Base-by-base conservation (phyloP, 2,888 invertebrate genomes). In the Dryobotodes eremita region DNA sequence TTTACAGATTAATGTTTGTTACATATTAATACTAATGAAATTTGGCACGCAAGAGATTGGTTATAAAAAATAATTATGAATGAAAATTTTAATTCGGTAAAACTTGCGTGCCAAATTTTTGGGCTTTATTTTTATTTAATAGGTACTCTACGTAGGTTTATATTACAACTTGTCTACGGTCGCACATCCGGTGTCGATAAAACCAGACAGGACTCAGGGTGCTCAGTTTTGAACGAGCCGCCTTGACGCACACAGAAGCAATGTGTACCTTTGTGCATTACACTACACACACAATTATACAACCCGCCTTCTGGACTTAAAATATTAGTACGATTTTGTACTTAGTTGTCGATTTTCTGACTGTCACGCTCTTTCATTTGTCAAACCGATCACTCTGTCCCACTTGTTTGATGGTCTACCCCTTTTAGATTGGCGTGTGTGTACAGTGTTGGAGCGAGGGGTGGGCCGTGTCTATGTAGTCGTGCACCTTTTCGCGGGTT, bases 341-440 rank as follows among this genome's bases (percentile, higher is more conserved):
- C 53, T 17, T 10, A 50, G 72, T 26, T 65, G 26, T 13, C n/a
- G 20, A 78, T 50, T 26, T 26, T 10, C 17, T 46, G 1, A 2
- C 36, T 75, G 36, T 75, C 75, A 36, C 75, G 53, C 36, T 73
- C 75, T 15, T 13, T 50, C 53, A 68, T 17, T 31, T 11, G 23
- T 55, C 17, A 61, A 55, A 80, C 55, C 59, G 8, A 75, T 82
- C 15, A 11, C 26, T 75, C 82, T 53, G 36, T 82, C 82, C 8
- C 46, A 23, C 55, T 80, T 55, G 59, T 61, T 55, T 53, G 13
- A 70, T 23, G 50, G 5, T 31, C 23, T 23, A 42, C 31, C 26
- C 26, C 15, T 57, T 53, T 46, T 15, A n/a, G 55, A 57, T 70
- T 48, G 13, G 26, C 17, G 55, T 64, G 55, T 71, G 81, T 23